Evolutionary conservation across 2,113 vertebrate genomes (phyloP), one percentile per base, ranked within the genome.

Genomic region (Zootoca vivipara): DNA sequence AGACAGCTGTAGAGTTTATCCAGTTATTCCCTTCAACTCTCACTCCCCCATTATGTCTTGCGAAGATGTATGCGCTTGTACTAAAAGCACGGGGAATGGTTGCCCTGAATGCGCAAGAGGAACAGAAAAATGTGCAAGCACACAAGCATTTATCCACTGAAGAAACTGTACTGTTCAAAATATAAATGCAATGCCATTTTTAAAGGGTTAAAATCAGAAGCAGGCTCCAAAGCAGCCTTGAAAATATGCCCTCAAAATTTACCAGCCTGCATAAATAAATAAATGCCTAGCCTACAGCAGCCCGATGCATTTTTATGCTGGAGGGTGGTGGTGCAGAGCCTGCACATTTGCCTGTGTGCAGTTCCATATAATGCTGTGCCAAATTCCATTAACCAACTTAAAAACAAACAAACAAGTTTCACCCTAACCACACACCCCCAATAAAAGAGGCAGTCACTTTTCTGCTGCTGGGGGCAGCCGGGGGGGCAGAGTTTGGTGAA

Each of bases 1-100:
- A 82, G 94, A 94, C 94, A 97, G 96, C 96, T 96, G 95, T 93
- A 86, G 93, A 94, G 93, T 94, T 97, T 95, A 96, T 91, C 90
- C 87, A 92, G 93, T 94, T 93, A 93, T 86, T 96, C 40, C 93
- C 90, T 95, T 95, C 88, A 91, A 85, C 69, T 92, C 92, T 93
- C 0, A 64, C 86, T 95, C 95, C 80, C 95, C 72, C 92, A 91
- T 93, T 93, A 91, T 4, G 4, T 77, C 85, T 89, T 52, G 79
- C 91, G 93, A 95, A 92, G 92, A 91, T 83, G 86, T 93, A 93
- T 93, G 93, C 92, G 22, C 82, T 89, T 89, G 79, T 18, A 90
- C 35, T 95, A 80, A 85, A 93, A 94, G 91, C 90, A 89, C 67
- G 5, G 46, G 0, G 5, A 65, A 93, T n/a, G 65, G 89, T 84